Percentiles rank a stretch among this genome's conserved stretches.
Evolutionary conservation across 2,113 vertebrate species (phyloP).

Genomic region (Phaethornis superciliosus): DNA sequence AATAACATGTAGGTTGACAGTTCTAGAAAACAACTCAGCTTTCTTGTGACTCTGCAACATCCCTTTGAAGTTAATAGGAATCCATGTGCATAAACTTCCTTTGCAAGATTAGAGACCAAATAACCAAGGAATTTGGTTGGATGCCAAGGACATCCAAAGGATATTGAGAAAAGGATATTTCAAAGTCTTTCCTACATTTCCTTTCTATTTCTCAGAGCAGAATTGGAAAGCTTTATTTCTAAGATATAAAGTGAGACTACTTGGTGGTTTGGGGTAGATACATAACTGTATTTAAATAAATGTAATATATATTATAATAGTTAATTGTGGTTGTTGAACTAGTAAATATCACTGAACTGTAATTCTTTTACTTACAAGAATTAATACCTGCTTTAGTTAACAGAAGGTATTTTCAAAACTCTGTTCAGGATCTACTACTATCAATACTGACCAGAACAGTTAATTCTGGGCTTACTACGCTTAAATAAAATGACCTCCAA

Average conservation of each 20-base stretch:
- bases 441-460: not conserved
- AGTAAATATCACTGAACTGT: not conserved
- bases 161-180: not conserved
- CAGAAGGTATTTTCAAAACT: not conserved
- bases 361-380: not conserved
- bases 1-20: not conserved
- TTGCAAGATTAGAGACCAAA: not conserved
- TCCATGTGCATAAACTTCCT: not conserved
- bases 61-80: constrained; percentile 1
- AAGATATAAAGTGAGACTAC: not conserved
- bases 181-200: not conserved
- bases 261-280: not conserved
- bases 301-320: not conserved
- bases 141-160: not conserved
- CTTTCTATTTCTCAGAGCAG: not conserved
- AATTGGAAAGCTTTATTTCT: not conserved
- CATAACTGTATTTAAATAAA: not conserved
- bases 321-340: not conserved
- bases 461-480: not conserved
- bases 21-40: not conserved
- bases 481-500: constrained; percentile 15
- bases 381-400: not conserved
- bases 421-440: not conserved
- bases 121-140: not conserved
- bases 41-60: not conserved